Conservation (phyloP, 2,797 vertebrate species). For the Anisognathus igniventris region DNA sequence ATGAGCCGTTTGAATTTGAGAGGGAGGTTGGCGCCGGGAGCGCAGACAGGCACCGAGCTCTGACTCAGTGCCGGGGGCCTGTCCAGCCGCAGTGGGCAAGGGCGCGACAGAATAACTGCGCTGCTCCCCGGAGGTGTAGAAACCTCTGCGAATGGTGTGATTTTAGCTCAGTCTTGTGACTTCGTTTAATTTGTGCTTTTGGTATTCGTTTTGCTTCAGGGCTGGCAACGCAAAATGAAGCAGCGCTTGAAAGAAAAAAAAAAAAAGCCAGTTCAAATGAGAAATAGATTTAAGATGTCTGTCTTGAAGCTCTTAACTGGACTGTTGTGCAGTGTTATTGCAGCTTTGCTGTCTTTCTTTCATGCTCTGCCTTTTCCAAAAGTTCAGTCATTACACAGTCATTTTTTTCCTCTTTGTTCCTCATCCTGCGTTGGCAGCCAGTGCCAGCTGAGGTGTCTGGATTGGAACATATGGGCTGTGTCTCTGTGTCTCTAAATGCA, state of each 20-base stretch:
- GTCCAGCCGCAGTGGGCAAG: neutral
- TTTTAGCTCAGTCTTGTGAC: neutral
- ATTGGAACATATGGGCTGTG: neutral
- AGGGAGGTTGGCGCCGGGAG: neutral
- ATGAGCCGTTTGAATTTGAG: neutral
- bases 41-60: neutral
- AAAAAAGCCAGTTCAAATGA: neutral
- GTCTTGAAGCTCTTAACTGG: neutral
- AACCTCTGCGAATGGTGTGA: neutral
- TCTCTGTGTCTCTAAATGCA: no score
- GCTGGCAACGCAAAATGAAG: neutral
- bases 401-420: neutral
- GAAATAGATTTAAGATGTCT: neutral
- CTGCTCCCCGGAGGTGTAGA: neutral
- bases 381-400: neutral
- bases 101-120: fast-evolving
- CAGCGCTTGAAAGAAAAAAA: neutral
- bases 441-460: neutral
- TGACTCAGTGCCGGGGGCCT: neutral
- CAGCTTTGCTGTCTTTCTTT: neutral
- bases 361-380: neutral
- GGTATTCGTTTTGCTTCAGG: neutral
- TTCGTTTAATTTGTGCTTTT: neutral
- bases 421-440: neutral
- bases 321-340: neutral